These are phyloP conservation scores for Morone chrysops DNA, from an alignment of 2,113 vertebrate genomes.

Conservation along the genomic window DNA sequence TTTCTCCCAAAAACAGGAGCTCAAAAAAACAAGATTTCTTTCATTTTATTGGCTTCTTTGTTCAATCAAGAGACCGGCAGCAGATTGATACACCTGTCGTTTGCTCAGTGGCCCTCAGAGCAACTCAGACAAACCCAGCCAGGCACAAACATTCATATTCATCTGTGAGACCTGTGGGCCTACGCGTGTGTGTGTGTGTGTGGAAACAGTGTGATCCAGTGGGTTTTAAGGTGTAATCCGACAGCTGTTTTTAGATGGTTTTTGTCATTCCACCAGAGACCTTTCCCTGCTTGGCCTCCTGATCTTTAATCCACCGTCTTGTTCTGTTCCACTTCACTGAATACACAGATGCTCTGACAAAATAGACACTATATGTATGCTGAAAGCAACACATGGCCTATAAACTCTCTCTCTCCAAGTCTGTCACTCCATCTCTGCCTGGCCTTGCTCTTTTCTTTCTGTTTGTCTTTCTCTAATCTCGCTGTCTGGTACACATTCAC, in stretches of 20 bases:
- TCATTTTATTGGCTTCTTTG: constrained; percentile 54
- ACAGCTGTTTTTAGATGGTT: constrained; percentile 64
- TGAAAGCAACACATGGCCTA: constrained; percentile 33
- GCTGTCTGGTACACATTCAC: neutral
- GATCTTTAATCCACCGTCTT: constrained; percentile 70
- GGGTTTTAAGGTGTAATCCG: constrained; percentile 61
- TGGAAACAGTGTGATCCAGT: constrained; percentile 15
- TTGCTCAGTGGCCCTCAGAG: constrained; percentile 50
- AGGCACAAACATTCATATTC: constrained; percentile 64
- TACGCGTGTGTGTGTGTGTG: constrained; percentile 10
- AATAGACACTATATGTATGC: constrained; percentile 41
- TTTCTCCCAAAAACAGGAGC: constrained; percentile 6
- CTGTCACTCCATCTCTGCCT: constrained; percentile 28
- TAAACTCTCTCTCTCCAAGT: constrained; percentile 16
- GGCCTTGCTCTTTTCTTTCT: constrained; percentile 25
- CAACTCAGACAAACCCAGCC: constrained; percentile 51
- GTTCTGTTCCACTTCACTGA: constrained; percentile 57
- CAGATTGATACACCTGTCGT: constrained; percentile 64
- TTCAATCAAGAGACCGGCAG: constrained; percentile 44
- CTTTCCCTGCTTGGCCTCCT: constrained; percentile 47
- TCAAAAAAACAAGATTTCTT: constrained; percentile 45
- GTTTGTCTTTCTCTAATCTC: constrained; percentile 53
- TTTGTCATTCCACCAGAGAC: constrained; percentile 51
- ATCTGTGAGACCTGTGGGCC: constrained; percentile 39
- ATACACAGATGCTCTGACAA: constrained; percentile 33